Conservation (phyloP, 2,797 vertebrate genomes). For the Emys orbicularis region DNA sequence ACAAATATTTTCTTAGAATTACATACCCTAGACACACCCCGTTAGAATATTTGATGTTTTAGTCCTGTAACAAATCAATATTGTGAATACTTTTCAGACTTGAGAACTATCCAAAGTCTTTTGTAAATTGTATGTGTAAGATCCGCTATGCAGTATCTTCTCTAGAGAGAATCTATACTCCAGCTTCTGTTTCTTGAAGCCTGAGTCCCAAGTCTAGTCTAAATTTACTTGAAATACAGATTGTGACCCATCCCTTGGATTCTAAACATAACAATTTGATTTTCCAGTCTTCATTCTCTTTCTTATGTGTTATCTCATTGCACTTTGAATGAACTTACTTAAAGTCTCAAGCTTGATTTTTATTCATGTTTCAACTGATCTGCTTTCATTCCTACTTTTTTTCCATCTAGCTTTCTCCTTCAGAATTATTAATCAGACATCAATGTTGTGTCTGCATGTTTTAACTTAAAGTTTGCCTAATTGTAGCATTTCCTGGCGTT, state of each 20-base stretch:
- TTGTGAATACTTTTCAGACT: constrained; percentile 1
- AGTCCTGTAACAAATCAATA: constrained; percentile 11
- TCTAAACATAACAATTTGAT: constrained; percentile 4
- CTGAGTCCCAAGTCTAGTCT: neutral
- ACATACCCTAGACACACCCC: neutral
- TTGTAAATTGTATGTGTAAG: constrained; percentile 22
- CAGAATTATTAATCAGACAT: constrained; percentile 34
- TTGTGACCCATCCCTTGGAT: neutral
- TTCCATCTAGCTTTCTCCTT: constrained; percentile 7
- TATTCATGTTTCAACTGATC: constrained; percentile 14
- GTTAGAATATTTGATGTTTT: constrained; percentile 22
- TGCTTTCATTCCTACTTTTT: neutral
- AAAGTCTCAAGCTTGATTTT: neutral
- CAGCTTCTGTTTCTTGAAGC: neutral
- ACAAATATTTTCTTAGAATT: neutral
- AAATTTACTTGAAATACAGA: neutral
- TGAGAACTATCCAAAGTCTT: constrained; percentile 7
- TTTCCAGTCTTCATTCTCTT: neutral
- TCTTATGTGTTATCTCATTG: neutral
- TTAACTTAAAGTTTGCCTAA: constrained; percentile 35
- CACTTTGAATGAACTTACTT: constrained; percentile 34
- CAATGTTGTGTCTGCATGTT: neutral
- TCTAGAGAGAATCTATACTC: constrained; percentile 27
- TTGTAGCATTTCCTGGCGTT: constrained; percentile 31
- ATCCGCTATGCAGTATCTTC: neutral